Percentiles rank a stretch among this genome's conserved stretches.
These are phyloP conservation scores for Callimorpha dominula DNA, from an alignment of 2,888 invertebrate species.

Conservation along the genomic window DNA sequence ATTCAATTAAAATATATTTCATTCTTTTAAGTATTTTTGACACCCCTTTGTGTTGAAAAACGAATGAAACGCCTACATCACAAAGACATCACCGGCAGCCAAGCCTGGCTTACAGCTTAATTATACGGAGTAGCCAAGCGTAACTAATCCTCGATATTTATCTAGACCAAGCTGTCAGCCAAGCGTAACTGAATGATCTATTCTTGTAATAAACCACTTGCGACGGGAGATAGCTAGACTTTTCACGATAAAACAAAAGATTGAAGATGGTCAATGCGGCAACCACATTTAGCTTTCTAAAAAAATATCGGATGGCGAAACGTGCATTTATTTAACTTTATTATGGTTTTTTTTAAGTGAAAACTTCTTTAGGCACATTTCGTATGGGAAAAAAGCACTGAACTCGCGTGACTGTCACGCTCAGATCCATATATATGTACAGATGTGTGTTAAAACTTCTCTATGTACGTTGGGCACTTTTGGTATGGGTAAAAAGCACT, in stretches of 20 bases:
- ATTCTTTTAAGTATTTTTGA: background rate
- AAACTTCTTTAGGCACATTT: too few relatives aligned
- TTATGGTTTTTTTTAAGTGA: too few relatives aligned
- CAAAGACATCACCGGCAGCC: conserved; percentile 15
- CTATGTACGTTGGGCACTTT: too few relatives aligned
- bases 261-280: background rate
- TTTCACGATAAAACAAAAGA: background rate
- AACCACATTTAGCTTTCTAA: too few relatives aligned
- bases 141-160: conserved; percentile 33
- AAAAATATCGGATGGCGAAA: too few relatives aligned
- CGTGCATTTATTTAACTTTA: too few relatives aligned
- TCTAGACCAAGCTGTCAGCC: conserved; percentile 23
- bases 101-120: conserved; percentile 28
- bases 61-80: conserved; percentile 21
- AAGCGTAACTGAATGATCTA: conserved; percentile 6
- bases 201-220: conserved; percentile 2
- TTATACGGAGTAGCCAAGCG: conserved; percentile 28
- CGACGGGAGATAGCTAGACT: background rate
- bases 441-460: too few relatives aligned
- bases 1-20: background rate
- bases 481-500: too few relatives aligned
- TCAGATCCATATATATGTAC: too few relatives aligned
- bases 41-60: background rate
- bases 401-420: too few relatives aligned
- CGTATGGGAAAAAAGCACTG: too few relatives aligned